These are phyloP conservation scores for Forficula auricularia DNA, from an alignment of 1,140 invertebrate genomes.

Conservation along the genomic window DNA sequence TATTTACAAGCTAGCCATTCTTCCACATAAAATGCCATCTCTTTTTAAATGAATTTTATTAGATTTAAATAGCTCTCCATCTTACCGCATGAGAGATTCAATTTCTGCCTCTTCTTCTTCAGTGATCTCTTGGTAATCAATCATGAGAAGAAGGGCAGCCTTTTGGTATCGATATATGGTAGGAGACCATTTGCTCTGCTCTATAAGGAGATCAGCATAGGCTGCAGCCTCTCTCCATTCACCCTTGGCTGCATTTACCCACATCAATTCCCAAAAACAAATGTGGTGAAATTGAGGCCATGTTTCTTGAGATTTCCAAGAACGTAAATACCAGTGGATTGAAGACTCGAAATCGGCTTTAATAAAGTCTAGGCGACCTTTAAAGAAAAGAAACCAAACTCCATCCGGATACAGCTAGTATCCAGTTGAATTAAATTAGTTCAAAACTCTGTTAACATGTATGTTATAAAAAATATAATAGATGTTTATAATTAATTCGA, in stretches of 20 bases:
- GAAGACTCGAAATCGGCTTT: constrained; percentile 59
- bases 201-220: constrained; percentile 51
- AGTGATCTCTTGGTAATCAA: constrained; percentile 34
- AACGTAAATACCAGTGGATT: constrained; percentile 60
- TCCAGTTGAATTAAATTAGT: constrained; percentile 6
- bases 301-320: constrained; percentile 64
- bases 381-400: constrained; percentile 84
- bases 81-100: constrained; percentile 40
- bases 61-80: too few relatives aligned
- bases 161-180: constrained; percentile 83
- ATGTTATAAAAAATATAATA: not conserved
- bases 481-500: too few relatives aligned
- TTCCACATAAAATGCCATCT: too few relatives aligned
- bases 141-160: constrained; percentile 63
- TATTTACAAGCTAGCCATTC: too few relatives aligned
- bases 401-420: constrained; percentile 55
- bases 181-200: constrained; percentile 76
- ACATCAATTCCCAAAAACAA: constrained; percentile 90
- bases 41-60: too few relatives aligned
- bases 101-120: constrained; percentile 31
- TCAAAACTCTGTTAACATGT: constrained; percentile 3
- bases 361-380: constrained; percentile 66
- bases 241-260: constrained; percentile 47
- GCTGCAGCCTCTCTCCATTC: constrained; percentile 53
- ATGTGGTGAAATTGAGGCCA: constrained; percentile 92